Percentiles rank a stretch among this genome's conserved stretches.
phyloP scores from a whole-genome alignment of 2,113 vertebrate species.

The Myotis yumanensis region DNA sequence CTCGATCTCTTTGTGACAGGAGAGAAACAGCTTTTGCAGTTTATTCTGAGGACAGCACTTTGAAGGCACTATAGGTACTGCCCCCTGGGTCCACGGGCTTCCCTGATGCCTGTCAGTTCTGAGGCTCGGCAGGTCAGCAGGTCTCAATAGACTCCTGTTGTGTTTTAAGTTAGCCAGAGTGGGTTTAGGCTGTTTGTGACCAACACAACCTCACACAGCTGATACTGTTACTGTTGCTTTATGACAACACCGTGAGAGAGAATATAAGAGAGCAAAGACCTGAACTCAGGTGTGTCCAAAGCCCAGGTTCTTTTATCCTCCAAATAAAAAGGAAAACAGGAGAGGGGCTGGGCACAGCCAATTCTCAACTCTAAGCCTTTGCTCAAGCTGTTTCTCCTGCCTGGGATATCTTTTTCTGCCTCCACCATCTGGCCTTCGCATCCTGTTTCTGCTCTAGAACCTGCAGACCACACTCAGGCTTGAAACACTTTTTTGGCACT shows the following conservation, averaged over 20 bases:
- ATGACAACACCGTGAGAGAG: neutral
- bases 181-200: neutral
- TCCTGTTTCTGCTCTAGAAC: constrained; percentile 28
- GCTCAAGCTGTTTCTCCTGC: neutral
- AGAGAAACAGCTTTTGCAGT: neutral
- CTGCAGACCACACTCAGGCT: constrained; percentile 59
- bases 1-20: neutral
- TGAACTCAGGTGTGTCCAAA: neutral
- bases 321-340: neutral
- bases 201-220: neutral
- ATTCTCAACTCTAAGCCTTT: neutral
- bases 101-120: neutral
- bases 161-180: neutral
- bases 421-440: neutral
- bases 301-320: neutral
- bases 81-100: neutral
- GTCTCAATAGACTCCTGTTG: neutral
- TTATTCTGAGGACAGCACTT: constrained; percentile 24
- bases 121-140: neutral
- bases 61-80: neutral
- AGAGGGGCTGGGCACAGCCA: neutral
- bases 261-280: neutral
- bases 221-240: neutral
- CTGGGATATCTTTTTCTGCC: neutral
- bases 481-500: constrained; percentile 35